Evolutionary conservation across 2,113 vertebrate species (phyloP), one percentile per base, ranked within the genome.

Genomic region (Saccopteryx leptura): DNA sequence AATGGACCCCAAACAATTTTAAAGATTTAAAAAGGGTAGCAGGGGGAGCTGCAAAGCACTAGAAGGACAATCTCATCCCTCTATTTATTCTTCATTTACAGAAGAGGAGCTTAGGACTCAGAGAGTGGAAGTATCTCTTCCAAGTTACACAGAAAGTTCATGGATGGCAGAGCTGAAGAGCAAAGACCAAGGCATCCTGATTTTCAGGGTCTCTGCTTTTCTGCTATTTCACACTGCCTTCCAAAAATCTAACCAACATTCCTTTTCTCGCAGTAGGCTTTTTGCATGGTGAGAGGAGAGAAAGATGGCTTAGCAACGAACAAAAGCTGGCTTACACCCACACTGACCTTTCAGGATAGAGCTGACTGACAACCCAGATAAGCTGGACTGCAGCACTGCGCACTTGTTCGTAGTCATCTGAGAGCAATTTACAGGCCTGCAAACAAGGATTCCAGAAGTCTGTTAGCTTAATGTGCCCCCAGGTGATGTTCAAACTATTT

Each of bases 391-490:
- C 99, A 10, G 99, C 99, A 15, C 99, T 99, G n/a, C 99, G 99
- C 8, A 99, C 99, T 98, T 99, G 99, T 96, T 99, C 99, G 0
- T 99, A 99, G 90, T 99, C 99, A 69, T 99, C 99, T 2, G 99
- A 99, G 93, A 99, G 96, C 94, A 99, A 97, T 95, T 99, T 98
- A 97, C 99, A 99, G 75, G 99, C 99, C 99, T 99, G 97, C 31
- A 96, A 97, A 82, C 24, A 58, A 97, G 31, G 91, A 75, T 66
- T 81, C 88, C 33, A 93, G 24, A 81, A n/a, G 79, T n/a, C 31
- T 6, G 50, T 74, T 71, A 0, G 61, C 63, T 56, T 23, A 48
- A 19, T 89, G 52, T 6, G 68, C 58, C 76, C 33, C 31, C 28
- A 90, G 85, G 28, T 60, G 33, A 94, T 82, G 66, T 46, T 84